Evolutionary conservation across 2,888 invertebrate species (phyloP).

Genomic region (Aplocera efformata): DNA sequence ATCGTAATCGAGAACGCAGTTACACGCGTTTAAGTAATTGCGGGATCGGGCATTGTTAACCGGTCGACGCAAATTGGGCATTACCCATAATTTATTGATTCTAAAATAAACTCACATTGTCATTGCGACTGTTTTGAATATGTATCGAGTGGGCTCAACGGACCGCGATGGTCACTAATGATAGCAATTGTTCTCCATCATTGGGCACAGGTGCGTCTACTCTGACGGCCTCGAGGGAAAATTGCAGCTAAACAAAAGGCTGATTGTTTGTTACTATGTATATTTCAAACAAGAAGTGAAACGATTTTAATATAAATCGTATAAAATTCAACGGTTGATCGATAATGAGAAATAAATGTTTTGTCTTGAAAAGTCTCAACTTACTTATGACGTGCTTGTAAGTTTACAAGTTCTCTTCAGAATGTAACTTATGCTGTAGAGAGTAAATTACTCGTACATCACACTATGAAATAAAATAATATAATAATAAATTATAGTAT

Average conservation of each 20-base stretch:
- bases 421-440: too few relatives aligned
- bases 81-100: slow-evolving; percentile 78
- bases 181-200: slow-evolving; percentile 76
- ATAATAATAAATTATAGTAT: too few relatives aligned
- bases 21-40: slow-evolving; percentile 80
- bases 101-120: slow-evolving; percentile 74
- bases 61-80: slow-evolving; percentile 78
- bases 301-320: not conserved
- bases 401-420: too few relatives aligned
- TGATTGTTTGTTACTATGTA: slow-evolving; percentile 2
- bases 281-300: slow-evolving; percentile 2
- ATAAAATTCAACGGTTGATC: too few relatives aligned
- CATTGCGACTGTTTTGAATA: slow-evolving; percentile 69
- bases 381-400: too few relatives aligned
- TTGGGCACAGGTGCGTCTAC: slow-evolving; percentile 65
- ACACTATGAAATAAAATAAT: too few relatives aligned
- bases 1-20: slow-evolving; percentile 65
- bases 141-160: slow-evolving; percentile 66
- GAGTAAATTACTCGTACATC: too few relatives aligned
- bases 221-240: slow-evolving; percentile 30
- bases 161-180: slow-evolving; percentile 66
- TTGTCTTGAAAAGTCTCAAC: too few relatives aligned
- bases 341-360: too few relatives aligned
- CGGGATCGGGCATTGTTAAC: slow-evolving; percentile 78
- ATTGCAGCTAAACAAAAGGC: slow-evolving; percentile 27